Base-by-base conservation (phyloP, 2,797 vertebrate species). In the Poeciliopsis gracilis region DNA sequence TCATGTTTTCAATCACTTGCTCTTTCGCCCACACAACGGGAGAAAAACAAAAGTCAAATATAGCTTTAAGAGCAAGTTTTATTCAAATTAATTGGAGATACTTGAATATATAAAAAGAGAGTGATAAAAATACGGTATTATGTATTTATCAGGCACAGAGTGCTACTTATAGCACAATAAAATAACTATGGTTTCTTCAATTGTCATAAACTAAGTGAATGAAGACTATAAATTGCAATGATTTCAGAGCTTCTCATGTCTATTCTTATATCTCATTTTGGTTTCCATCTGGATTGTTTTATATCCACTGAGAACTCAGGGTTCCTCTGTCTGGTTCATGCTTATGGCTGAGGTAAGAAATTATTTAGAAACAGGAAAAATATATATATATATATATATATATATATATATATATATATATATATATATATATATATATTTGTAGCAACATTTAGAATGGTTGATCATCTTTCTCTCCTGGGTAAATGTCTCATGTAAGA, bases 261-360 rank as follows among this genome's bases (percentile, higher is more conserved):
- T 78, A 83, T 79, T 77, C 76, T 89, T 78, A 82, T 86, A 87
- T 84, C 78, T 87, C 78, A 77, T 78, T 83, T 77, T 53, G 81
- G 72, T 84, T 90, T 74, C 87, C 87, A 90, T 88, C 81, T 79
- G 79, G 89, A 84, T 85, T 30, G 28, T 76, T 88, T 90, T 81
- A 90, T 91, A 87, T 88, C 66, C 70, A 84, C 82, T 38, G 67
- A 88, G 80, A 87, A 82, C 83, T 73, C 63, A 43, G 74, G 78
- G 84, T 81, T 67, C 75, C 82, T 76, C 36, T 78, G 28, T 73
- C 25, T 47, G 76, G 72, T 75, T 66, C 79, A 73, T 76, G 59
- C 66, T 77, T 83, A 82, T 87, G 73, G 90, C 77, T 77, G 10
- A 78, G 78, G 75, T 76, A 78, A 46, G 12, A 49, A 81, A 72